Evolutionary conservation across 2,113 vertebrate genomes (phyloP).

Genomic region (Pachyramphus minor): DNA sequence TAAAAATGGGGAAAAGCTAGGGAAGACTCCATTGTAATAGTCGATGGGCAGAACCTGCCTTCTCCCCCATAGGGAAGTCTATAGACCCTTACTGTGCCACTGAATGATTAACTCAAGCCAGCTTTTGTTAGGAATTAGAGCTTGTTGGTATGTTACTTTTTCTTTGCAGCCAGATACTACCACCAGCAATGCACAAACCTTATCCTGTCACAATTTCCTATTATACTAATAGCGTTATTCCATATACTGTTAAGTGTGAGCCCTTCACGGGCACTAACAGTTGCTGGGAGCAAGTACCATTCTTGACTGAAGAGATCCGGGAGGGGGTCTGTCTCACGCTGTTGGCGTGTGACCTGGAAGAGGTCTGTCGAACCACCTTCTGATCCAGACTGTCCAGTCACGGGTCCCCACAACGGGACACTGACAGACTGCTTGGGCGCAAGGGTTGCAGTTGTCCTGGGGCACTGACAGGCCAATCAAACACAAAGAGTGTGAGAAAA

Average conservation of each 20-base stretch:
- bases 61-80: not conserved
- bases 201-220: not conserved
- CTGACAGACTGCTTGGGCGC: not conserved
- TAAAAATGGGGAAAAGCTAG: not conserved
- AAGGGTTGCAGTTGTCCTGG: not conserved
- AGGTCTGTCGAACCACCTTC: not conserved
- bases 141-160: not conserved
- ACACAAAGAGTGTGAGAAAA: not conserved
- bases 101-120: not conserved
- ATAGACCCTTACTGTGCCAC: fast-evolving
- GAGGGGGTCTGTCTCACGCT: not conserved
- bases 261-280: not conserved
- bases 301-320: fast-evolving
- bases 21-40: not conserved
- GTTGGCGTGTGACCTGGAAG: not conserved
- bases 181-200: not conserved
- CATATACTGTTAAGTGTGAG: not conserved
- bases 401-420: not conserved
- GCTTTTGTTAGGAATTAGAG: not conserved
- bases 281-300: not conserved
- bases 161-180: not conserved
- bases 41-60: not conserved
- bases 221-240: not conserved
- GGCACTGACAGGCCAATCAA: not conserved
- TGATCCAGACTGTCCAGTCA: not conserved